A percentile compares a stretch with the other conserved stretches of the same genome.
Conservation (phyloP, 2,888 invertebrate genomes). For the Liodrosophila aerea region DNA sequence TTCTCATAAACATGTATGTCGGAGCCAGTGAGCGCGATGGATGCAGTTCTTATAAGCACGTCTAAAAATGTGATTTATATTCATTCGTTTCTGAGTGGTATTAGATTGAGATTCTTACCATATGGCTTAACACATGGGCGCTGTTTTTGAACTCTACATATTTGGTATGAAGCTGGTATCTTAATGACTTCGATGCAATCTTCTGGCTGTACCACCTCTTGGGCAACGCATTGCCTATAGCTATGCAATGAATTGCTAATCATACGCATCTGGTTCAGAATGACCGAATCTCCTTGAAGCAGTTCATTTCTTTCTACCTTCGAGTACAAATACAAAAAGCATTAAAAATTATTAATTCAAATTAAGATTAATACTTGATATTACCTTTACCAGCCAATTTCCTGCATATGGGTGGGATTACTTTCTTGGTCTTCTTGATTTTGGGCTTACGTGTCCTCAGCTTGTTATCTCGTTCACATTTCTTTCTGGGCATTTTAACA, state of each 20-base stretch:
- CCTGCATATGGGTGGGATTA: slow-evolving; percentile 26
- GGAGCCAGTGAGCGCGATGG: slow-evolving; percentile 96
- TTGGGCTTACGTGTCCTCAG: background rate
- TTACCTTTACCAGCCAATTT: background rate
- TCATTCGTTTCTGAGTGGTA: too few relatives aligned
- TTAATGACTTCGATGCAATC: slow-evolving; percentile 38
- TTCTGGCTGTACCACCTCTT: background rate
- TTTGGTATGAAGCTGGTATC: slow-evolving; percentile 55
- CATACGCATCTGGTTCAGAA: slow-evolving; percentile 28
- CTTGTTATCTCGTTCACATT: slow-evolving; percentile 35
- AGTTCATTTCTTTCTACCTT: slow-evolving; percentile 70
- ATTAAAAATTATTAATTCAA: too few relatives aligned
- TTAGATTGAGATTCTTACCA: slow-evolving; percentile 43
- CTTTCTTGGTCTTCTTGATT: slow-evolving; percentile 20
- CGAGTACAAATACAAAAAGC: slow-evolving; percentile 14
- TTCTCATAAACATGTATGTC: slow-evolving; percentile 92
- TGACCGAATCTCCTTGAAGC: slow-evolving; percentile 1
- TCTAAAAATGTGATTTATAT: slow-evolving; percentile 82
- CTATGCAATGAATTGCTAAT: background rate
- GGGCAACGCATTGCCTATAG: background rate
- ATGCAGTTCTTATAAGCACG: slow-evolving; percentile 87
- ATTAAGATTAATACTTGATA: too few relatives aligned
- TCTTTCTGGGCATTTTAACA: slow-evolving; percentile 44
- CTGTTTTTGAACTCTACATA: slow-evolving; percentile 34
- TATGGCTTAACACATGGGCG: slow-evolving; percentile 57